Evolutionary conservation across 2,797 vertebrate species (phyloP), one percentile per base, ranked within the genome.

Genomic region (Lates japonicus): DNA sequence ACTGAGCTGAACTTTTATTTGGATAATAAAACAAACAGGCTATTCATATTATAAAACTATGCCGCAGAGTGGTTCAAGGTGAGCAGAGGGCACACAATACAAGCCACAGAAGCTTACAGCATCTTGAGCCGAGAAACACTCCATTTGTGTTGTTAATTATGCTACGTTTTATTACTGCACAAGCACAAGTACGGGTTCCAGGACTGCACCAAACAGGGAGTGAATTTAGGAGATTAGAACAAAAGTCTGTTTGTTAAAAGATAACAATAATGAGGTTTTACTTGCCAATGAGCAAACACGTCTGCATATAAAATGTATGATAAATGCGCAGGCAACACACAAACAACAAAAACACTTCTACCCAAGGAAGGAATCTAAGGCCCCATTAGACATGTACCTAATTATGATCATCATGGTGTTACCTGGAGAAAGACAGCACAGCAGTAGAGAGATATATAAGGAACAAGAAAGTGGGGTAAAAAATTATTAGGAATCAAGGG

Each of bases 371-470:
- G 96, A 95, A 49, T 99, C 98, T 82, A 99, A 94, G 73, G 96
- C 82, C 19, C 97, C 97, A 0, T 97, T 98, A 13, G 95, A 94
- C 97, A 99, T 95, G 90, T 95, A 97, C 89, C 99, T 97, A 68
- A 95, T 95, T 64, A 99, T 94, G 7, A 97, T 97, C 97, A 99
- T 98, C 97, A 97, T 95, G 73, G 97, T 97, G 89, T 94, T 98
- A 82, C 97, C 97, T 98, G 93, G 51, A 90, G 4, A 67, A 31
- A 80, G 25, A 78, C 13, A 75, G 60, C 2, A 72, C 19, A 48
- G 66, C 31, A 71, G 59, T 2, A 8, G 58, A 11, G 42, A n/a
- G n/a, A n/a, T 5, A 8, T 12, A 33, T 76, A n/a, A n/a, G n/a
- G 70, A 76, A 48, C 3, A 35, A 5, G 55, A 39, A 74, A 58